These are phyloP conservation scores for Drosophila kepulauana DNA, from an alignment of 1,140 invertebrate genomes.

Conservation along the genomic window DNA sequence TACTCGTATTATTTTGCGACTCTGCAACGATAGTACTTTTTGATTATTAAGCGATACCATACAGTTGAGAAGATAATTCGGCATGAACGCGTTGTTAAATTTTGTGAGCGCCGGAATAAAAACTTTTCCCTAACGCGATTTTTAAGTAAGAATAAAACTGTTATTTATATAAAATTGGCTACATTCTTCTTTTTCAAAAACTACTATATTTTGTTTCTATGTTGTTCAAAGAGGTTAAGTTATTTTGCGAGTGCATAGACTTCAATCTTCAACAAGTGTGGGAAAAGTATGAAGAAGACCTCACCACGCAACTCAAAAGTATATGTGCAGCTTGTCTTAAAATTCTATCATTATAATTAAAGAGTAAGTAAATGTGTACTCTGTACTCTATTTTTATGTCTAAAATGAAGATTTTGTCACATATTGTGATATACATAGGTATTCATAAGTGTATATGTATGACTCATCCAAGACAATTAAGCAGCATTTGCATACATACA, in stretches of 20 bases:
- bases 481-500: conserved; percentile 13
- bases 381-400: not conserved
- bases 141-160: conserved; percentile 5
- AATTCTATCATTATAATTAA: conserved; percentile 10
- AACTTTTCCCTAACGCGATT: not conserved
- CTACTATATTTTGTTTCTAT: not conserved
- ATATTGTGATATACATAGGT: not conserved
- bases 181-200: not conserved
- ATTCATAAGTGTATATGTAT: conserved; percentile 16
- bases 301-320: conserved; percentile 53
- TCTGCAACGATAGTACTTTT: conserved; percentile 19
- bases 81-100: conserved; percentile 37
- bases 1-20: not conserved
- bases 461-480: conserved; percentile 27
- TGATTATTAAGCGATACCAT: conserved; percentile 24
- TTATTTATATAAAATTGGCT: not conserved
- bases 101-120: conserved; percentile 14
- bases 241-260: conserved; percentile 15
- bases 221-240: not conserved
- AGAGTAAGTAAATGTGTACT: conserved; percentile 7
- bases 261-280: conserved; percentile 24
- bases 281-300: not conserved
- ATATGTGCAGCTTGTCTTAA: conserved; percentile 20
- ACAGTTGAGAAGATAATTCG: conserved; percentile 32
- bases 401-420: not conserved